A percentile compares a stretch with the other conserved stretches of the same genome.
phyloP scores from a whole-genome alignment of 2,888 invertebrate genomes.

The Barypeithes pellucidus region DNA sequence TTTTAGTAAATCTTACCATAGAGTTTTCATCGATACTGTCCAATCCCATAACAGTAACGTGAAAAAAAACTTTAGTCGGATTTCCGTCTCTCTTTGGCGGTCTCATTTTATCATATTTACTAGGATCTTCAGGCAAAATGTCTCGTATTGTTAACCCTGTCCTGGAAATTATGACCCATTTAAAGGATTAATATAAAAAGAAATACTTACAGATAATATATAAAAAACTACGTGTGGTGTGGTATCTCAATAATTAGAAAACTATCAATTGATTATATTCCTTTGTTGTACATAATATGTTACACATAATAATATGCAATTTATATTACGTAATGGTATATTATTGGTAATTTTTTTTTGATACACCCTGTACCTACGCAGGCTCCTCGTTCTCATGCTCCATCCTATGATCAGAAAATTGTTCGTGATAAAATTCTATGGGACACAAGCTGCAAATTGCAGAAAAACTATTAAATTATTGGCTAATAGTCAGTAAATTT shows the following conservation, averaged over 20 bases:
- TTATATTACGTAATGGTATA: not conserved
- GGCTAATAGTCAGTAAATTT: not conserved
- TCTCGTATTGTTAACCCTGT: conserved; percentile 87
- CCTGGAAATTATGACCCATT: conserved; percentile 68
- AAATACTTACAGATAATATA: not conserved
- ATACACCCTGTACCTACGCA: conserved; percentile 59
- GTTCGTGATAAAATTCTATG: conserved; percentile 63
- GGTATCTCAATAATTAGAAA: conserved; percentile 18
- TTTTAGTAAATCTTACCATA: conserved; percentile 77
- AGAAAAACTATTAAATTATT: conserved; percentile 25
- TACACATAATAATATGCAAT: no score
- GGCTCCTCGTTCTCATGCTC: conserved; percentile 60
- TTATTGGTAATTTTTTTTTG: conserved; percentile 26
- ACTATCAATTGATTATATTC: conserved; percentile 27
- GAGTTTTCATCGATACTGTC: conserved; percentile 97
- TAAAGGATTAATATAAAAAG: no score
- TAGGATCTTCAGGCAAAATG: conserved; percentile 88
- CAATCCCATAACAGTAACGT: conserved; percentile 95
- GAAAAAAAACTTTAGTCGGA: conserved; percentile 91
- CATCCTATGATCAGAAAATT: conserved; percentile 60
- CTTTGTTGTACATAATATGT: no score
- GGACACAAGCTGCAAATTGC: conserved; percentile 63
- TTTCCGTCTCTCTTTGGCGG: conserved; percentile 92
- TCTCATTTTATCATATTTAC: conserved; percentile 93
- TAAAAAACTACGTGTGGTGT: conserved; percentile 13